These are phyloP conservation scores for Trinectes maculatus DNA, from an alignment of 2,113 vertebrate species.

Conservation along the genomic window DNA sequence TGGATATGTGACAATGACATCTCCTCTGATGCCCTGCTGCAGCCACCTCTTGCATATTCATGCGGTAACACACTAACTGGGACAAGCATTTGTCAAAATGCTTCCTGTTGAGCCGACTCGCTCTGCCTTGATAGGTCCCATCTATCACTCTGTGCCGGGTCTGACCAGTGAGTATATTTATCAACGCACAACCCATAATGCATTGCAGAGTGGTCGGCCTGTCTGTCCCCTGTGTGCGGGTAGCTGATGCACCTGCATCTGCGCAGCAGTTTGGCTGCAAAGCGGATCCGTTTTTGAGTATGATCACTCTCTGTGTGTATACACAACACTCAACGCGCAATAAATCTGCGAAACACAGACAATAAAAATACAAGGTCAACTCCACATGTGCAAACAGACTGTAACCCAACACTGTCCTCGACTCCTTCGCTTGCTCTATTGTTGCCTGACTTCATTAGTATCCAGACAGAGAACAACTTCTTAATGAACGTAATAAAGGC, in stretches of 20 bases:
- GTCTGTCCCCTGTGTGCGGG: not conserved
- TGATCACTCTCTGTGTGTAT: too few species aligned
- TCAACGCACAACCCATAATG: constrained; percentile 10
- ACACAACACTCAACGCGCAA: too few species aligned
- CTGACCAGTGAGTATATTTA: constrained; percentile 20
- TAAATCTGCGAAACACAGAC: not conserved
- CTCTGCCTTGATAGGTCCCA: constrained; percentile 34
- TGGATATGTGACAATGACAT: not conserved
- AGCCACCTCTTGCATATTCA: constrained; percentile 36
- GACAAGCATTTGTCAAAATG: constrained; percentile 31
- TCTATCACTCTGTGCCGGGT: constrained; percentile 40
- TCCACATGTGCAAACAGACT: not conserved
- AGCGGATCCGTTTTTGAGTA: too few species aligned
- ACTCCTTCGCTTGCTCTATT: constrained; percentile 3
- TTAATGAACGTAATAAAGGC: constrained; percentile 65
- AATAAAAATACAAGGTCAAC: not conserved
- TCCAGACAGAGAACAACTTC: constrained; percentile 38
- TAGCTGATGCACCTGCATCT: not conserved
- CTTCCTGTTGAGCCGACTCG: constrained; percentile 33
- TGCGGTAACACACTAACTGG: constrained; percentile 7
- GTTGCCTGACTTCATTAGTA: constrained; percentile 50
- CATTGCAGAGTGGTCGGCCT: not conserved
- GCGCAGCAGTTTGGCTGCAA: constrained; percentile 7
- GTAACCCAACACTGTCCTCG: constrained; percentile 2
- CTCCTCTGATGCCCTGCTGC: not conserved